Evolutionary conservation across 2,797 vertebrate species (phyloP), one percentile per base, ranked within the genome.

Genomic region (Rhadinocentrus ornatus): DNA sequence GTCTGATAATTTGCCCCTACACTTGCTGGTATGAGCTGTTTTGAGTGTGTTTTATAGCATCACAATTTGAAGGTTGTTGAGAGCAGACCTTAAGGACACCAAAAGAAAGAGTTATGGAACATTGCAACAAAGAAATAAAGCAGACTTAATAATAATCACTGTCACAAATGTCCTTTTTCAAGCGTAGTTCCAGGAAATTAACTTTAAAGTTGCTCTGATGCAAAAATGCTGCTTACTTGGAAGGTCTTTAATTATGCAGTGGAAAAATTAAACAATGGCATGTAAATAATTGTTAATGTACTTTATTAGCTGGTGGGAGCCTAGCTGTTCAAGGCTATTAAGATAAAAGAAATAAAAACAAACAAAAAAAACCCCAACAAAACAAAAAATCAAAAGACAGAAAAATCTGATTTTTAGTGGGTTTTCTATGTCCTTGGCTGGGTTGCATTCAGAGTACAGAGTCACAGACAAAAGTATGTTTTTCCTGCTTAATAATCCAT

Each of bases 141-240:
- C 34, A 1, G 18, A 66, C 26, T 41, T 20, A 22, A 26, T 27
- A 27, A 26, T 32, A 59, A 4, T 65, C 5, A 9, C 44, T 55
- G 22, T 44, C 22, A 4, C 20, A 24, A 52, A 39, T 55, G 24
- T 44, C 2, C n/a, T 35, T 62, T 61, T 13, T 50, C 4, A 29
- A 46, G 48, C 29, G 35, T 13, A 50, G 3, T 39, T 29, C 35
- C 29, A 46, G 15, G 18, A 20, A 62, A 8, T 31, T 0, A 11
- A 54, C 48, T 67, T 50, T 31, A 52, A 64, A 63, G 29, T n/a
- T 35, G 7, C 13, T 9, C 27, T 50, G 20, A 64, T 65, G 41
- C 6, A 20, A 44, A 8, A 76, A 65, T 41, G 2, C 26, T 37
- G 34, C 11, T 4, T 55, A 15, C 10, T 66, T 12, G 46, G 2